Evolutionary conservation across 2,113 vertebrate genomes (phyloP).

Genomic region (Nothobranchius kuhntae): DNA sequence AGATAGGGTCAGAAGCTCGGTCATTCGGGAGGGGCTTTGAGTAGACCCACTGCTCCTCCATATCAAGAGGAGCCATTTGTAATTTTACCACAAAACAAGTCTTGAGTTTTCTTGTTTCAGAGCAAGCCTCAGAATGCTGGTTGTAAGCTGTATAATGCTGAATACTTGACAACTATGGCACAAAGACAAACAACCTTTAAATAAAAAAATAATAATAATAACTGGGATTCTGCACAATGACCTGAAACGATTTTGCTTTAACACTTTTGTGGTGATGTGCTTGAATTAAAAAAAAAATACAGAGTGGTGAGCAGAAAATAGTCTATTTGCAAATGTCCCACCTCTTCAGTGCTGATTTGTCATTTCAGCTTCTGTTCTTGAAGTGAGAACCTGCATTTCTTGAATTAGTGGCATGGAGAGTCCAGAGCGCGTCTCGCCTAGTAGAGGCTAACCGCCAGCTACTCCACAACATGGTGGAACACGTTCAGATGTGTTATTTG

Average conservation of each 20-base stretch:
- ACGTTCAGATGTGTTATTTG: too few species aligned
- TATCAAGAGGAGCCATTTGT: background rate
- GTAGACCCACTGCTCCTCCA: too few species aligned
- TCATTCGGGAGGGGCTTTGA: too few species aligned
- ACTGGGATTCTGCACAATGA: slow-evolving; percentile 1
- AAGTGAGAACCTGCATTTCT: slow-evolving; percentile 22
- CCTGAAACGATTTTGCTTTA: slow-evolving; percentile 14
- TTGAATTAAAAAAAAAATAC: slow-evolving; percentile 29
- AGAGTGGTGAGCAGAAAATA: slow-evolving; percentile 25
- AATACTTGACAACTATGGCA: slow-evolving; percentile 1
- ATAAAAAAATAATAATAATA: slow-evolving; percentile 7
- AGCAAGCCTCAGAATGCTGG: background rate
- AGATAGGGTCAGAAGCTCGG: too few species aligned
- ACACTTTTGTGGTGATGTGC: slow-evolving; percentile 1
- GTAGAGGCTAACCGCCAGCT: slow-evolving; percentile 31
- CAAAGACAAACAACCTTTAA: background rate
- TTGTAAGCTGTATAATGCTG: background rate
- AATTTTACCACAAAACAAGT: slow-evolving; percentile 8
- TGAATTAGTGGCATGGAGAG: background rate
- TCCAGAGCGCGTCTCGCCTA: too few species aligned
- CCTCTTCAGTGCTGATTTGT: slow-evolving; percentile 16
- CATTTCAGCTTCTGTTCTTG: slow-evolving; percentile 10
- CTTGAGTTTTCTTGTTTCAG: background rate
- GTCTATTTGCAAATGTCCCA: background rate
- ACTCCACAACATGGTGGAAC: background rate